Evolutionary conservation across 2,888 invertebrate genomes (phyloP).

Genomic region (Pollenia labialis): DNA sequence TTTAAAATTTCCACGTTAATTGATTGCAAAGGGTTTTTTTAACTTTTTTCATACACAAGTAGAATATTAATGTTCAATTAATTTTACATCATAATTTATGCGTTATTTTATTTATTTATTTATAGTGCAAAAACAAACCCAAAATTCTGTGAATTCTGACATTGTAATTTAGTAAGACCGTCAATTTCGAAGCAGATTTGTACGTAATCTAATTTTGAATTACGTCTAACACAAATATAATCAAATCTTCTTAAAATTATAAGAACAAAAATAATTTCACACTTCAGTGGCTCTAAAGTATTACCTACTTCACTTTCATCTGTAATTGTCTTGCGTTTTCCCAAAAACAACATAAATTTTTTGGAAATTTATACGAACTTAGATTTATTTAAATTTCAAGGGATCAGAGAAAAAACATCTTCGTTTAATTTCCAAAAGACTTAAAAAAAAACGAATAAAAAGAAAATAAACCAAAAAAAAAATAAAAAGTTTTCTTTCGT

Average conservation of each 20-base stretch:
- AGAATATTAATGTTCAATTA: no score
- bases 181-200: no score
- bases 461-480: conserved; percentile 16
- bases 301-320: conserved; percentile 25
- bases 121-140: neutral
- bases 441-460: neutral
- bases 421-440: conserved; percentile 52
- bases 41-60: no score
- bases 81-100: no score
- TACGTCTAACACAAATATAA: neutral
- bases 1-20: no score
- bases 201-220: no score
- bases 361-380: conserved; percentile 45
- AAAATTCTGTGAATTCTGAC: neutral
- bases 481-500: conserved; percentile 27
- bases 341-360: conserved; percentile 49
- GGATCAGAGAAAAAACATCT: conserved; percentile 48
- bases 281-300: conserved; percentile 1
- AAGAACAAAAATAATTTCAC: conserved; percentile 12
- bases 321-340: conserved; percentile 53
- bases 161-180: no score
- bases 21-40: no score
- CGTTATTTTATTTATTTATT: no score
- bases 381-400: conserved; percentile 61
- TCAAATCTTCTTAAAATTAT: neutral